A percentile compares a stretch with the other conserved stretches of the same genome.
These are phyloP conservation scores for Paramormyrops hopkinsi DNA, from an alignment of 2,797 vertebrate species.

Conservation along the genomic window DNA sequence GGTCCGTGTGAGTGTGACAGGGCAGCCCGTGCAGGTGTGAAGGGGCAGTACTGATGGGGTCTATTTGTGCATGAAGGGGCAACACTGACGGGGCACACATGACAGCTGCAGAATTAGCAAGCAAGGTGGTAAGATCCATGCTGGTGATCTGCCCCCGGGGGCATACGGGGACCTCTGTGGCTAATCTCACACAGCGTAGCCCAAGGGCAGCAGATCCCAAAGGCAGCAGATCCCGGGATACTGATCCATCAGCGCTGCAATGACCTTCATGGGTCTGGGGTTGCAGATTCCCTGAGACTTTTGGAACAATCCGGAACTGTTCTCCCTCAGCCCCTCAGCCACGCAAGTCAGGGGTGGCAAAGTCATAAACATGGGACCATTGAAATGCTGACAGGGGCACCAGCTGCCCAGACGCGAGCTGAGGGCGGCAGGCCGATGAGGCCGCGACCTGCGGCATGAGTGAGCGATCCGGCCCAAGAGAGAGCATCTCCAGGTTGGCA, in stretches of 20 bases:
- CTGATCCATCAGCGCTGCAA: neutral
- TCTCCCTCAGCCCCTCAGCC: neutral
- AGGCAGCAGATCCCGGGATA: neutral
- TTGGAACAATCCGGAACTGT: neutral
- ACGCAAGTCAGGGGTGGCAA: neutral
- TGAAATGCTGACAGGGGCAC: neutral
- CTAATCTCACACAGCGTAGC: neutral
- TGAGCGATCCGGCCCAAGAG: neutral
- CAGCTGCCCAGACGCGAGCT: neutral
- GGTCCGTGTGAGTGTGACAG: neutral
- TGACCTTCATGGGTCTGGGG: neutral
- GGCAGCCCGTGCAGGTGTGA: neutral
- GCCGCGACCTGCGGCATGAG: neutral
- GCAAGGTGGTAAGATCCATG: neutral
- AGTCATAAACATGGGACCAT: neutral
- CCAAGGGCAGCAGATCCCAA: neutral
- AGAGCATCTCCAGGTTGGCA: neutral
- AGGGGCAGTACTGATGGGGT: neutral
- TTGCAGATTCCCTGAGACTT: neutral
- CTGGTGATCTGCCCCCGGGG: neutral
- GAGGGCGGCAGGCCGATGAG: neutral
- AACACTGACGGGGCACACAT: neutral
- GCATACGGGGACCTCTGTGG: neutral
- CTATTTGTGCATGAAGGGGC: neutral
- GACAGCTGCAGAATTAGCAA: neutral